Base-by-base conservation (phyloP, 2,797 vertebrate genomes). In the Premnoplex brunnescens region DNA sequence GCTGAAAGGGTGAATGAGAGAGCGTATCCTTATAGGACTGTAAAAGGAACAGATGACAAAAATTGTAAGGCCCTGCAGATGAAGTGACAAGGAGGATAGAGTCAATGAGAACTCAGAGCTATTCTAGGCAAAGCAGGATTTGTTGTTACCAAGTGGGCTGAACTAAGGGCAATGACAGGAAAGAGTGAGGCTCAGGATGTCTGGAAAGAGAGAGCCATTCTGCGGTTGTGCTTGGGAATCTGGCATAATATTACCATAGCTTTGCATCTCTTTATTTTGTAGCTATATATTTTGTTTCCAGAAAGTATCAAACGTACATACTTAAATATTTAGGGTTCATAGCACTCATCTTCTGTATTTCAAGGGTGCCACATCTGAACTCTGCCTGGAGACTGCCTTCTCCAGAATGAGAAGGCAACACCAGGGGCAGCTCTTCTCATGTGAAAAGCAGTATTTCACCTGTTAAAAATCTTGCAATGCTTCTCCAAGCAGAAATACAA, bases 401-500 rank as follows among this genome's bases (percentile, higher is more conserved):
- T 81, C 36, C 58, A 18, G 48, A 48, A 64, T 12, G 36, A 69
- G 68, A 68, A 72, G 48, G 15, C 37, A 58, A 39, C 12, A 76
- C 6, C 21, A 91, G 28, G 3, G 3, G 20, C 37, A 76, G 6
- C 30, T 67, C 20, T 66, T 52, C 52, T 84, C 10, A 7, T 3
- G 26, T 54, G 36, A 52, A 54, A 56, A 67, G 1, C 14, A n/a
- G 17, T 55, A 49, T 72, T 89, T 85, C 58, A 91, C 85, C 64
- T 93, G 79, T 54, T 48, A 79, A 89, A 90, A 74, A 44, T 44
- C 41, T 74, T 74, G 14, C 39, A 48, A 28, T 83, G 74, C 36
- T 92, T 86, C 41, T 89, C 43, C 54, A 88, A 90, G 85, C 54
- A 89, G 88, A 96, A 96, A 80, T 86, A 76, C 64, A 95, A 96